Conservation (phyloP, 2,888 invertebrate genomes). For the Dicyrtoma fusca region DNA sequence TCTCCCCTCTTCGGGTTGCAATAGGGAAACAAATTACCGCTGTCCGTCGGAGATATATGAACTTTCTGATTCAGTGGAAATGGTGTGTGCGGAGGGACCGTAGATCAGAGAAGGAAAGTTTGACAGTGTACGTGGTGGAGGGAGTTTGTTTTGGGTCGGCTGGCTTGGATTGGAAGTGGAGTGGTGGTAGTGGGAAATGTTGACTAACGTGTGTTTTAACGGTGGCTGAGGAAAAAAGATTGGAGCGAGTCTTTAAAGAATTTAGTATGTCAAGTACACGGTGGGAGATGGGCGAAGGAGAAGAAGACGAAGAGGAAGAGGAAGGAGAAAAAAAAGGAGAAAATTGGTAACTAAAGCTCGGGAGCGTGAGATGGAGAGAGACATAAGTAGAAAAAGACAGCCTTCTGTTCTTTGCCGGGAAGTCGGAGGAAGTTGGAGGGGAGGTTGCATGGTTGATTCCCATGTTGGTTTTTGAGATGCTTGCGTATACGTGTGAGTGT, state of each 20-base stretch:
- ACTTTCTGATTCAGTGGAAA: too few species aligned
- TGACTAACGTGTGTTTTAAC: too few species aligned
- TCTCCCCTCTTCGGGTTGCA: too few species aligned
- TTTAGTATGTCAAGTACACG: neutral
- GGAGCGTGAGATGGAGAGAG: slow-evolving; percentile 12
- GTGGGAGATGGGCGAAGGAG: neutral
- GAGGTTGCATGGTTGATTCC: slow-evolving; percentile 5
- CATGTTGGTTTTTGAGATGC: slow-evolving; percentile 13
- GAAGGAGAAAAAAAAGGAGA: neutral
- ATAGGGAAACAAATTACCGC: too few species aligned
- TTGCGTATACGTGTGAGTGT: neutral
- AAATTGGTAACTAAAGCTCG: neutral
- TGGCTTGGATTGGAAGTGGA: too few species aligned
- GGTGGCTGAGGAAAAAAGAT: neutral
- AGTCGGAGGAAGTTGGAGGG: slow-evolving; percentile 15
- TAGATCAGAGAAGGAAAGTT: too few species aligned
- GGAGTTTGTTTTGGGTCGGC: too few species aligned
- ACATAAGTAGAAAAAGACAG: slow-evolving; percentile 5
- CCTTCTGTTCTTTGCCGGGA: slow-evolving; percentile 3
- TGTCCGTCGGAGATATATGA: too few species aligned
- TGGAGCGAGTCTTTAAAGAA: neutral
- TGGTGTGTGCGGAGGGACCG: too few species aligned
- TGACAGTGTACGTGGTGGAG: neutral
- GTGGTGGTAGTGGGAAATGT: neutral
- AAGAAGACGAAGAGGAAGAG: neutral